Evolutionary conservation across 2,888 invertebrate genomes (phyloP).

Genomic region (Sinopyrophorus schimmeli): DNA sequence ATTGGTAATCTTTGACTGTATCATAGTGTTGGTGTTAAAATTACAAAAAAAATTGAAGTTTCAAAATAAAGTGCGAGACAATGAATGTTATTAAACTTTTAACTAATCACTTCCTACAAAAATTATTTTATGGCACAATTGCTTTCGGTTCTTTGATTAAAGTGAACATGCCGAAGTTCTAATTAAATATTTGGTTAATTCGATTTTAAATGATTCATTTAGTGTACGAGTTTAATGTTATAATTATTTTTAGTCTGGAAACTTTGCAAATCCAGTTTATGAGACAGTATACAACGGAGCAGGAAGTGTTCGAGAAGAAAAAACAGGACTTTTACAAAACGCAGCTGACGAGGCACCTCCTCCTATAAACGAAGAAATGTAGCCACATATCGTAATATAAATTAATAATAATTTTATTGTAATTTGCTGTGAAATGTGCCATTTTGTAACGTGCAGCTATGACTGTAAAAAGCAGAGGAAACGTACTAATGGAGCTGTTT

Average conservation of each 20-base stretch:
- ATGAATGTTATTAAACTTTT: too few relatives aligned
- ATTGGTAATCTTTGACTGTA: too few relatives aligned
- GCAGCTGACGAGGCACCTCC: slow-evolving; percentile 56
- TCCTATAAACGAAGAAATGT: slow-evolving; percentile 47
- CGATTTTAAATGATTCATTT: too few relatives aligned
- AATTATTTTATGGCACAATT: too few relatives aligned
- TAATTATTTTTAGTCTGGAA: slow-evolving; percentile 59
- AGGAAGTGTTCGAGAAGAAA: slow-evolving; percentile 57
- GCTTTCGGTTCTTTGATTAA: too few relatives aligned
- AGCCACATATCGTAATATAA: slow-evolving; percentile 40
- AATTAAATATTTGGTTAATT: too few relatives aligned
- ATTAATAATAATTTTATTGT: slow-evolving; percentile 34
- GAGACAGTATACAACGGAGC: slow-evolving; percentile 72
- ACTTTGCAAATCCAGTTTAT: slow-evolving; percentile 86
- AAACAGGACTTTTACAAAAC: slow-evolving; percentile 60
- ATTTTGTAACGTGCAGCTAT: slow-evolving; percentile 41
- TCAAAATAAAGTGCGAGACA: too few relatives aligned
- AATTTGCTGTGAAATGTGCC: slow-evolving; percentile 56
- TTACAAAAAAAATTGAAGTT: too few relatives aligned
- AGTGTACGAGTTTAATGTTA: background rate
- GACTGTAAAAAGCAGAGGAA: slow-evolving; percentile 15
- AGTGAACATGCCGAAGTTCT: too few relatives aligned
- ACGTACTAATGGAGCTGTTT: slow-evolving; percentile 11
- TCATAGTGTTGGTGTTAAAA: too few relatives aligned
- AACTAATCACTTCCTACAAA: too few relatives aligned